phyloP scores from a whole-genome alignment of 1,140 invertebrate species.

The Hirudo medicinalis region DNA sequence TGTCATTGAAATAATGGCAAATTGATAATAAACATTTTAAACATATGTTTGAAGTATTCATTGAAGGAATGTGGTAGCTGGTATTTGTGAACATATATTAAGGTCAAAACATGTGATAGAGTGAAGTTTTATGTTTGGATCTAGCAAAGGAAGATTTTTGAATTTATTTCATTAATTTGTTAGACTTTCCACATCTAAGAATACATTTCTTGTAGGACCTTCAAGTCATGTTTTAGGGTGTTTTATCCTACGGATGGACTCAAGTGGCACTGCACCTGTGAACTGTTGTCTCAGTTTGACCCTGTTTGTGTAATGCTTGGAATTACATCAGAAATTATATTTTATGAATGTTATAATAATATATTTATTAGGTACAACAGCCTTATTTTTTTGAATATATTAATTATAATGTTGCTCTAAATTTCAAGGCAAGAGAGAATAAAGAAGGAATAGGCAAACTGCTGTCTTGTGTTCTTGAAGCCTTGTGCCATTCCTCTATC shows the following conservation, averaged over 20 bases:
- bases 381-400: conserved; percentile 28
- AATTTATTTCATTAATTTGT: too few relatives aligned
- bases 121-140: too few relatives aligned
- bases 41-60: too few relatives aligned
- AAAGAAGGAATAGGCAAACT: conserved; percentile 50
- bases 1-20: too few relatives aligned
- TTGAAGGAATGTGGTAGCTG: too few relatives aligned
- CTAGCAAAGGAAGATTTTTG: too few relatives aligned
- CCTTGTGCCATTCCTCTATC: conserved; percentile 62
- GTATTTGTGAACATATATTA: too few relatives aligned
- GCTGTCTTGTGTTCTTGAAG: conserved; percentile 64
- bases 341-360: not conserved
- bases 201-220: conserved; percentile 61
- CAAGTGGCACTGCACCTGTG: conserved; percentile 82
- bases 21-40: too few relatives aligned
- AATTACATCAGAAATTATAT: conserved; percentile 6
- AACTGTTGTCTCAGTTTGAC: conserved; percentile 49
- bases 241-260: conserved; percentile 84
- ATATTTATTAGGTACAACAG: not conserved
- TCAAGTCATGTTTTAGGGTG: conserved; percentile 80
- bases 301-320: conserved; percentile 11
- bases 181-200: too few relatives aligned
- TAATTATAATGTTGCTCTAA: too few relatives aligned
- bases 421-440: conserved; percentile 31
- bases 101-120: too few relatives aligned